A percentile compares a stretch with the other conserved stretches of the same genome.
Evolutionary conservation across 2,797 vertebrate species (phyloP).

Genomic region (Ataeniobius toweri): DNA sequence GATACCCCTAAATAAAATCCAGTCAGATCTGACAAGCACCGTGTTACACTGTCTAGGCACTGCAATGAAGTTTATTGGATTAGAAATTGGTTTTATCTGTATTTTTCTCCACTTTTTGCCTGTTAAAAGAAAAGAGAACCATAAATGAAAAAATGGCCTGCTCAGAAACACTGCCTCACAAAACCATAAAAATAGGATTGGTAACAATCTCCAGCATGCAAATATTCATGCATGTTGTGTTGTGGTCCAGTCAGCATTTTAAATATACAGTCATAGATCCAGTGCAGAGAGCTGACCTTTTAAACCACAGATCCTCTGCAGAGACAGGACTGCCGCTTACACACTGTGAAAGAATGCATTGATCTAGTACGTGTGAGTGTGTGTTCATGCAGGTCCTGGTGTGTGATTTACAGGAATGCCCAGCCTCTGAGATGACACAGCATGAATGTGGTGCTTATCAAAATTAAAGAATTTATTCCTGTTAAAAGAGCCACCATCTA

Average conservation of each 20-base stretch:
- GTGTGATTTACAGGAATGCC: constrained; percentile 41
- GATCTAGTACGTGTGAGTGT: constrained; percentile 4
- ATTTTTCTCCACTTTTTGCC: background rate
- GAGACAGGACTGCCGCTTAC: constrained; percentile 29
- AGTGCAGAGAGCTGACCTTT: background rate
- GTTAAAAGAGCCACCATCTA: background rate
- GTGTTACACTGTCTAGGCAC: background rate
- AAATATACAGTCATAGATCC: background rate
- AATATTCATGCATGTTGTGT: background rate
- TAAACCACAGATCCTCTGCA: constrained; percentile 1
- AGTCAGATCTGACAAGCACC: background rate
- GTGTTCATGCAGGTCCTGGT: constrained; percentile 12
- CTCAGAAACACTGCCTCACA: background rate
- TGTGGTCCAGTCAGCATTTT: background rate
- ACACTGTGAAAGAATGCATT: constrained; percentile 29
- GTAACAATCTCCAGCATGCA: too few species aligned
- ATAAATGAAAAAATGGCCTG: background rate
- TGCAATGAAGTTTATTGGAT: background rate
- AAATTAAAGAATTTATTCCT: constrained; percentile 4
- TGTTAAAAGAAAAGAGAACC: background rate
- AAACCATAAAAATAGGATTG: background rate
- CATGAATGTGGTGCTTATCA: background rate
- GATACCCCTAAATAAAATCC: background rate
- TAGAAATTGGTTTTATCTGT: background rate
- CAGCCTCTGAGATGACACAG: constrained; percentile 19